Percentiles rank a stretch among this genome's conserved stretches.
These are phyloP conservation scores for Leptinotarsa defecta DNA, from an alignment of 1,140 invertebrate genomes.

Conservation along the genomic window DNA sequence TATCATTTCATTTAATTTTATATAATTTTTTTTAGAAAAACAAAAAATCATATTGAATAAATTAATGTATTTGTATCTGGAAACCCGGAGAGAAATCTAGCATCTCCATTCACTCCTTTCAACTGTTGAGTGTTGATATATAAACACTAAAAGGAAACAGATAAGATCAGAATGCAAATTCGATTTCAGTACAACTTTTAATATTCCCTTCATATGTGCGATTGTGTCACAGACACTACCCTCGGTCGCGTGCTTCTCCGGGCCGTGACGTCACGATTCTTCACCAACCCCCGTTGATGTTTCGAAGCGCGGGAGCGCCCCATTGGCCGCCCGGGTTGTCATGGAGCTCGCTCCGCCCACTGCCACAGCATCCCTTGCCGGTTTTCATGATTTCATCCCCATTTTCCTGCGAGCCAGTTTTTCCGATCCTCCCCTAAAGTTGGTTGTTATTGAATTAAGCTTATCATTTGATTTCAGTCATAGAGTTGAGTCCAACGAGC, in stretches of 20 bases:
- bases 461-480: slow-evolving; percentile 75
- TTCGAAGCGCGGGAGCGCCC: slow-evolving; percentile 32
- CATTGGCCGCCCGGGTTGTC: slow-evolving; percentile 44
- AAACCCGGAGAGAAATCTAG: background rate
- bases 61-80: too few relatives aligned
- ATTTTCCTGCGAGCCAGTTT: slow-evolving; percentile 40
- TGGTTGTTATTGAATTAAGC: slow-evolving; percentile 72
- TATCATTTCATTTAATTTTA: too few relatives aligned
- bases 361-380: slow-evolving; percentile 35
- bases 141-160: slow-evolving; percentile 45
- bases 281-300: slow-evolving; percentile 39
- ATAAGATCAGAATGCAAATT: slow-evolving; percentile 51
- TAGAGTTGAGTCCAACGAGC: slow-evolving; percentile 60
- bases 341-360: slow-evolving; percentile 44
- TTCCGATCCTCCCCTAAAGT: slow-evolving; percentile 49
- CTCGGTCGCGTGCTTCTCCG: slow-evolving; percentile 45
- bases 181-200: slow-evolving; percentile 51
- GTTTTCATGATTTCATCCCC: slow-evolving; percentile 34
- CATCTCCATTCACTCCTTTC: slow-evolving; percentile 33
- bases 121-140: slow-evolving; percentile 44
- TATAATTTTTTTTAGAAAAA: too few relatives aligned
- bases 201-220: slow-evolving; percentile 46
- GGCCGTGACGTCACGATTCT: slow-evolving; percentile 45
- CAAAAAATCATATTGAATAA: too few relatives aligned
- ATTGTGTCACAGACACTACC: slow-evolving; percentile 40